Evolutionary conservation across 2,797 vertebrate genomes (phyloP), one percentile per base, ranked within the genome.

Genomic region (Lithobates pipiens): DNA sequence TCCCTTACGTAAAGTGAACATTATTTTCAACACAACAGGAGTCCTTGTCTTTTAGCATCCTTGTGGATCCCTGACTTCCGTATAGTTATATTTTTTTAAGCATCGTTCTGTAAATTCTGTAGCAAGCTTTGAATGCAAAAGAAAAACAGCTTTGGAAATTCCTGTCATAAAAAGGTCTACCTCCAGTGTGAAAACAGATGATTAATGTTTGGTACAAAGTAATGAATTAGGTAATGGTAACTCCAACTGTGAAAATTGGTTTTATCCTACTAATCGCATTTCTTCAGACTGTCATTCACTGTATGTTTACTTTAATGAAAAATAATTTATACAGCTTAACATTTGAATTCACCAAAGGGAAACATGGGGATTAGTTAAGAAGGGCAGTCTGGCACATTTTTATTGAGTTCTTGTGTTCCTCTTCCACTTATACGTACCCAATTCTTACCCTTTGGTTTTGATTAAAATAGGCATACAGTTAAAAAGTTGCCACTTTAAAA

Each of bases 231-330:
- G 25, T 69, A 69, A 69, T 69, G 29, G 67, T 32, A 32, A 29
- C 67, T 27, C 67, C 27, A 15, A 69, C 67, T 69, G 29, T 69
- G 67, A 65, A 65, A 25, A 65, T 69, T 69, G 67, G 29, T 69
- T 69, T 69, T 69, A 29, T 69, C 11, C 67, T 13, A 15, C 25
- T 32, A 69, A 32, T 25, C 29, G 2, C 67, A 29, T 27, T 69
- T 69, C 13, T 69, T 25, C 67, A 69, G 25, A 69, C 15, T 69
- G 13, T 65, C 67, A 32, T 13, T 27, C 5, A 69, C 25, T 69
- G 67, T 69, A 69, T 32, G 13, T 69, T 69, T 69, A 69, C 34
- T 27, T 32, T 29, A 18, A 69, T 69, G 27, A 32, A 69, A 18
- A 69, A 29, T 69, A 69, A 32, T 69, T 69, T 69, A 69, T 29